These are phyloP conservation scores for Eulemur albifrons DNA, from an alignment of 2,797 vertebrate genomes.

Conservation along the genomic window DNA sequence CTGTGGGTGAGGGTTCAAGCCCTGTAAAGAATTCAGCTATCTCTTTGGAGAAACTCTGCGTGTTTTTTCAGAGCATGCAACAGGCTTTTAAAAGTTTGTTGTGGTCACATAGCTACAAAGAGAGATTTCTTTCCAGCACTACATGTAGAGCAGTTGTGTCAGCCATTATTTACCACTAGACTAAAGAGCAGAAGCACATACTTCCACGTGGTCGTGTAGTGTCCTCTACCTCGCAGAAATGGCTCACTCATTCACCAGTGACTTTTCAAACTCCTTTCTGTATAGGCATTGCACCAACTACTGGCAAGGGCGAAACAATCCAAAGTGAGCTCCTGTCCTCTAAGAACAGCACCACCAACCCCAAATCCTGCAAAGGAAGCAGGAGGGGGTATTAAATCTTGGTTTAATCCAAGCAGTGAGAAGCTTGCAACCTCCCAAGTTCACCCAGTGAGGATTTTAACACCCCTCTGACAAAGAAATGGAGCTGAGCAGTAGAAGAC, in stretches of 20 bases:
- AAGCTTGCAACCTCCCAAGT: neutral
- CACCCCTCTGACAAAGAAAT: conserved; percentile 31
- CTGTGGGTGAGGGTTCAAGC: neutral
- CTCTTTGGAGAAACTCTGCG: neutral
- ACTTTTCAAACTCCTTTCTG: neutral
- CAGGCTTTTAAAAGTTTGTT: neutral
- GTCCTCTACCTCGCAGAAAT: neutral
- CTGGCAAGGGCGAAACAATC: neutral
- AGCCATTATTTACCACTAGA: neutral
- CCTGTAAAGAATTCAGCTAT: neutral
- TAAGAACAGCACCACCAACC: neutral
- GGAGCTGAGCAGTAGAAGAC: neutral
- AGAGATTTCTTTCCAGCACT: conserved; percentile 15
- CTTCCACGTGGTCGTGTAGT: accelerated
- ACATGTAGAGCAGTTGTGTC: neutral
- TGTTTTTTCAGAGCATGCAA: neutral
- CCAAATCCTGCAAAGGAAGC: neutral
- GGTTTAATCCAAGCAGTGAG: neutral
- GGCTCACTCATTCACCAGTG: neutral
- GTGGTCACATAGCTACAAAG: neutral
- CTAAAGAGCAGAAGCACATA: neutral
- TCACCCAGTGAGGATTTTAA: conserved; percentile 33
- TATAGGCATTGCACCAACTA: neutral
- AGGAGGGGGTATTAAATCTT: neutral
- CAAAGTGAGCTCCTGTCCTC: neutral